Base-by-base conservation (phyloP, 2,888 invertebrate species). In the Drosophila siamana region DNA sequence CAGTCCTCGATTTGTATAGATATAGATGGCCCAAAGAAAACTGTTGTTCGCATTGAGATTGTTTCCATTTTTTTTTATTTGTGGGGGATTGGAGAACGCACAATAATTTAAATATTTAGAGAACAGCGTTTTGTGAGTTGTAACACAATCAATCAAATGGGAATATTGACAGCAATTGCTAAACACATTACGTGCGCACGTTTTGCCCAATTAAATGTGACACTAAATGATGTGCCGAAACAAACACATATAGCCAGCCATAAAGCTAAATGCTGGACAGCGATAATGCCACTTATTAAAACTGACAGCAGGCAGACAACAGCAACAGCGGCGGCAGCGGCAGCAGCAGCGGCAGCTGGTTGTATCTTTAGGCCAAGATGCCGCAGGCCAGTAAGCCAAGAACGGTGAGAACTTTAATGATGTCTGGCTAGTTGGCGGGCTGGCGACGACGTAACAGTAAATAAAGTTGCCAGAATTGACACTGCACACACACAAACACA, bases 251-350 rank as follows among this genome's bases (percentile, higher is more conserved):
- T 4, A 38, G n/a, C 2, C 2, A 67, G 33, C 28, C 52, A 61
- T 55, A 50, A 57, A 63, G 13, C 41, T 41, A 33, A 50, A 57
- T 66, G 30, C 46, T 41, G 38, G 13, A 44, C 46, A 11, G 38
- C 28, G 44, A 51, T 69, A 74, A 63, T 60, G 68, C 67, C 71
- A 52, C 43, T 61, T 57, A 64, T 76, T 55, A 67, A 70, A 67
- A 65, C 55, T 69, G 61, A 36, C 69, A 64, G 36, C 36, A 36
- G 28, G 44, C 41, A 7, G 46, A 26, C 28, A n/a, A n/a, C n/a
- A n/a, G n/a, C n/a, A n/a, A n/a, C n/a, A 28, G 30, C 47, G 9
- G 3, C 28, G 28, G 9, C 28, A 9, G 9, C 9, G 9, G 28
- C 63, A 62, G 33, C n/a, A n/a, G 38, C 41, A 5, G 16, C 30